These are phyloP conservation scores for Plutomurus gul DNA, from an alignment of 1,140 invertebrate species.

Conservation along the genomic window DNA sequence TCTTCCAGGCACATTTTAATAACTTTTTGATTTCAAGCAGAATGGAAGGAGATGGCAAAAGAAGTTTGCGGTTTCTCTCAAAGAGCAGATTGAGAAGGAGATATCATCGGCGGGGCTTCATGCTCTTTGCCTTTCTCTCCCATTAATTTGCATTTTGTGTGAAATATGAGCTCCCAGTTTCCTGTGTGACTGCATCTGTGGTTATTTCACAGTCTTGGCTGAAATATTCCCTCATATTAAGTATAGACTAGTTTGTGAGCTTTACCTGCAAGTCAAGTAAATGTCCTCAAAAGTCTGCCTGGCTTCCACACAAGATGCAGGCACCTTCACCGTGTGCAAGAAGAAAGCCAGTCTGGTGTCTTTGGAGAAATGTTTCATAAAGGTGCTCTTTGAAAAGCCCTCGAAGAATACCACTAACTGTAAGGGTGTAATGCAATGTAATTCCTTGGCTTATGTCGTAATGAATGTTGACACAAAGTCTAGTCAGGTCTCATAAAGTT, in stretches of 20 bases:
- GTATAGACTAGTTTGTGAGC: too few relatives aligned
- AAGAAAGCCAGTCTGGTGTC: too few relatives aligned
- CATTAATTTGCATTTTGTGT: constrained; percentile 11
- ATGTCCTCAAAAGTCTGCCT: too few relatives aligned
- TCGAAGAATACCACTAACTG: too few relatives aligned
- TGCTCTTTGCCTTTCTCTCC: not conserved
- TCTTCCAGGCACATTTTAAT: constrained; percentile 8
- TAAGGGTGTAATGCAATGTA: not conserved
- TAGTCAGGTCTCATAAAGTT: not conserved
- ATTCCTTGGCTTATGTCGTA: constrained; percentile 12
- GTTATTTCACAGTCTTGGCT: too few relatives aligned
- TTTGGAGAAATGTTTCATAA: too few relatives aligned
- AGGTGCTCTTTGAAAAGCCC: too few relatives aligned
- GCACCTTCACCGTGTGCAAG: too few relatives aligned
- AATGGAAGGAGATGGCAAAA: constrained; percentile 9
- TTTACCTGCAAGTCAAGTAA: too few relatives aligned
- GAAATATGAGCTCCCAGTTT: not conserved
- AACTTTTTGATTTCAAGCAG: constrained; percentile 13
- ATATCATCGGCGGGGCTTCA: not conserved
- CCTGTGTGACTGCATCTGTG: not conserved
- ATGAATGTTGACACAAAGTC: constrained; percentile 10
- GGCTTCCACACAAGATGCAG: too few relatives aligned
- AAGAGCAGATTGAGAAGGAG: not conserved
- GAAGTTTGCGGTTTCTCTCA: constrained; percentile 9
- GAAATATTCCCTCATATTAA: too few relatives aligned